Base-by-base conservation (phyloP, 2,888 invertebrate genomes). In the Heliconius ismenius region DNA sequence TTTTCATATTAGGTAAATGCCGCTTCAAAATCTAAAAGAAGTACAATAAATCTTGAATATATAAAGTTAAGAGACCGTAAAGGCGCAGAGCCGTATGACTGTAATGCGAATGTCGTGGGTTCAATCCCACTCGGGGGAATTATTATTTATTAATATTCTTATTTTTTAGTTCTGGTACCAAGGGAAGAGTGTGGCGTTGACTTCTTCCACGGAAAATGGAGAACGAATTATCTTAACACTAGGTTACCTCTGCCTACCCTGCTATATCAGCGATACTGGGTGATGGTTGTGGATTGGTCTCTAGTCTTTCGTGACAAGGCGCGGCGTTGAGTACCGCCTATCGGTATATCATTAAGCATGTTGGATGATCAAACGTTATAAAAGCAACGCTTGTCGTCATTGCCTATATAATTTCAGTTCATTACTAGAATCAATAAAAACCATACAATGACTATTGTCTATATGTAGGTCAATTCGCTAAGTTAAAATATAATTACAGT, bases 401-500 rank as follows among this genome's bases (percentile, higher is more conserved):
- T 39, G 18, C 49, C 49, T 49, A 49, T 21, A 49, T 49, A 49
- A 7, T 7, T 49, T 49, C 7, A 49, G 28, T 64, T 18, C 28
- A 64, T 28, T 64, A 64, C 3, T 11, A 24, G 39, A 39, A 24
- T 67, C 67, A 15, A 67, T 39, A 67, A 67, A 65, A 67, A 13
- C 18, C 24, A 43, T 26, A 67, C 67, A 67, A 67, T 67, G 67
- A 39, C 67, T 67, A 67, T 67, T 67, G 67, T 67, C 67, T 43
- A 24, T 15, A 67, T 43, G 67, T 67, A 67, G 67, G 67, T 67
- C 67, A 67, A 24, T 43, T 67, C 67, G 15, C 24, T 24, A 7
- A 36, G 24, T 67, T 43, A 24, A 43, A 67, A 26, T 43, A 39
- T 39, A 67, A 24, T 43, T 39, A 24, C 7, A 3, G 39, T 26